These are phyloP conservation scores for Hormaphis cornu DNA, from an alignment of 1,140 invertebrate genomes.

Conservation along the genomic window DNA sequence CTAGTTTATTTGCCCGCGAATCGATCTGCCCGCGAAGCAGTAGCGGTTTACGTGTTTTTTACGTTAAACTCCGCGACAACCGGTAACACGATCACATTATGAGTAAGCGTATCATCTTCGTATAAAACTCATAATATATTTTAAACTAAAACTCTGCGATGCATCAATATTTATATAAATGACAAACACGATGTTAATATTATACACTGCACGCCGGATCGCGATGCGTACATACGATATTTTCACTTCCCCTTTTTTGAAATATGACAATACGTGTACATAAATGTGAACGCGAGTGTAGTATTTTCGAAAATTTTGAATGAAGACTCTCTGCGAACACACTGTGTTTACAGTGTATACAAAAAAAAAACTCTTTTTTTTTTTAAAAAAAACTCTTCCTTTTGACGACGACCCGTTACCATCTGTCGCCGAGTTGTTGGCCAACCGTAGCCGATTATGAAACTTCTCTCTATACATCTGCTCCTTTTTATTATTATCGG, in stretches of 20 bases:
- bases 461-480: slow-evolving; percentile 27
- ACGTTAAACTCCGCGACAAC: no score
- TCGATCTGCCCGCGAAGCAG: no score
- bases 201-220: no score
- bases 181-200: no score
- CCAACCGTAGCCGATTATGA: slow-evolving; percentile 30
- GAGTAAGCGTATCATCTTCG: no score
- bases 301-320: slow-evolving; percentile 16
- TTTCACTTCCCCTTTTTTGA: background rate
- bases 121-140: no score
- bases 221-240: background rate
- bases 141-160: no score
- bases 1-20: no score
- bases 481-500: slow-evolving; percentile 30
- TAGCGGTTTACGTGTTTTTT: no score
- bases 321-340: slow-evolving; percentile 14
- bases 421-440: slow-evolving; percentile 29
- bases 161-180: no score
- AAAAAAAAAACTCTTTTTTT: slow-evolving; percentile 22
- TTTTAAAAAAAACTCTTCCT: slow-evolving; percentile 5
- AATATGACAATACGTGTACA: background rate
- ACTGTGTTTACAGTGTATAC: background rate
- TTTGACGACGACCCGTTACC: slow-evolving; percentile 14
- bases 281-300: background rate
- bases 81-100: no score